Percentiles rank a stretch among this genome's conserved stretches.
These are phyloP conservation scores for Rallus crepitans DNA, from an alignment of 2,797 vertebrate species.

Conservation along the genomic window DNA sequence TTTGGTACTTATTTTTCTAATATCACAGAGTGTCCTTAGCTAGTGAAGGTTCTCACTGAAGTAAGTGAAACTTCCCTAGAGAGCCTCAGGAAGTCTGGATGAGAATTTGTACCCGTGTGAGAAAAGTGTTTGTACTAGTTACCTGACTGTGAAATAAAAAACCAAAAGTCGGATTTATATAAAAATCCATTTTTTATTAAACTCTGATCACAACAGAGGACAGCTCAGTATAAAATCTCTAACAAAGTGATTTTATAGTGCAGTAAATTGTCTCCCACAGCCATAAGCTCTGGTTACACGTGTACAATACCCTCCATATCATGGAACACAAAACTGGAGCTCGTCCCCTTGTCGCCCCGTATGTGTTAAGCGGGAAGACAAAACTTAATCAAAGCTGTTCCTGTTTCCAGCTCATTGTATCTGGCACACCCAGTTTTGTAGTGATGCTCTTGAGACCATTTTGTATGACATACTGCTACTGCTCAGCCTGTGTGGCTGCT, in stretches of 20 bases:
- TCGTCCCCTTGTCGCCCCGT: neutral
- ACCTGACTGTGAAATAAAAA: neutral
- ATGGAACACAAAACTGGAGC: neutral
- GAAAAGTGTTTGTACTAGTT: neutral
- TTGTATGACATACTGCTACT: neutral
- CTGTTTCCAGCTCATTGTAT: neutral
- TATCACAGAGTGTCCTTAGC: neutral
- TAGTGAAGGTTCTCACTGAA: neutral
- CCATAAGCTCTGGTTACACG: neutral
- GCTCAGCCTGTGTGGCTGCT: accelerated
- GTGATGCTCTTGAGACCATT: neutral
- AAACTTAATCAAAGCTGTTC: neutral
- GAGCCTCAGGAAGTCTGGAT: neutral
- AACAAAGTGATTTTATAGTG: neutral
- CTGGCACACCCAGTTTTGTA: neutral
- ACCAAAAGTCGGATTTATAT: neutral
- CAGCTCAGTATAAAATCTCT: slow-evolving; percentile 31
- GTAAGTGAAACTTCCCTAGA: neutral
- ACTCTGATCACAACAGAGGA: slow-evolving; percentile 13
- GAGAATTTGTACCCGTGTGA: neutral
- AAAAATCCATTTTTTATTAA: slow-evolving; percentile 35
- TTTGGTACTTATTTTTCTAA: neutral
- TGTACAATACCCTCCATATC: neutral
- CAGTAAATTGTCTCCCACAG: neutral
- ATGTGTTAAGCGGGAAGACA: neutral